Base-by-base conservation (phyloP, 2,888 invertebrate species). In the Trichopria drosophilae region DNA sequence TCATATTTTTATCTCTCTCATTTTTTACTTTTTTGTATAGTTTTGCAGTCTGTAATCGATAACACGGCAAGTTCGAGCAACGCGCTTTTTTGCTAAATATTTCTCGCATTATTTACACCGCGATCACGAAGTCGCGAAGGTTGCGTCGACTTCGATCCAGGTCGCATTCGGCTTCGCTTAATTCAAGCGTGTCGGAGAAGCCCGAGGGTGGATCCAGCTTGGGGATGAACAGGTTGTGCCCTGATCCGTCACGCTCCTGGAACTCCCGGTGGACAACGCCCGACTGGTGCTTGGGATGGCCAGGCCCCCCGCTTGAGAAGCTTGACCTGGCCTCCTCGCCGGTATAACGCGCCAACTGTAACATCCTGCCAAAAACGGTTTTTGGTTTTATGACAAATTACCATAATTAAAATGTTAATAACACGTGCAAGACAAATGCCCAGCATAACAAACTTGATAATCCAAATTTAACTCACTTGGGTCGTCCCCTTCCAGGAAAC, bases 161-260 rank as follows among this genome's bases (percentile, higher is more conserved):
- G 71, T 82, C 82, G 76, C 81, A 81, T 68, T 83, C 83, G 46
- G 82, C 82, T 73, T 82, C 83, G 68, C 72, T 76, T 68, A 76
- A 59, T 73, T 76, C 76, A 74, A 73, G 69, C 70, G 74, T 65
- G 80, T 92, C 91, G 65, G 90, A 89, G 82, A 92, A 92, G 60
- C 90, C 85, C 69, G 87, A 85, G 69, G 91, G 90, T 68, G 90
- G 91, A 79, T 91, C 76, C 73, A 75, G 59, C 65, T 74, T 75
- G 74, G 75, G 69, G 74, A 73, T 59, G 74, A 75, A 74, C 74
- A 74, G 56, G 68, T 63, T 68, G 60, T 62, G 57, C 71, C 74
- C 71, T 69, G 73, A 68, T 73, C 75, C 73, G 69, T 74, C 72
- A 65, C 72, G 73, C 61, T 71, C 70, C 58, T 71, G 69, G 71